phyloP scores from a whole-genome alignment of 2,113 vertebrate species.

The Notothenia coriiceps region DNA sequence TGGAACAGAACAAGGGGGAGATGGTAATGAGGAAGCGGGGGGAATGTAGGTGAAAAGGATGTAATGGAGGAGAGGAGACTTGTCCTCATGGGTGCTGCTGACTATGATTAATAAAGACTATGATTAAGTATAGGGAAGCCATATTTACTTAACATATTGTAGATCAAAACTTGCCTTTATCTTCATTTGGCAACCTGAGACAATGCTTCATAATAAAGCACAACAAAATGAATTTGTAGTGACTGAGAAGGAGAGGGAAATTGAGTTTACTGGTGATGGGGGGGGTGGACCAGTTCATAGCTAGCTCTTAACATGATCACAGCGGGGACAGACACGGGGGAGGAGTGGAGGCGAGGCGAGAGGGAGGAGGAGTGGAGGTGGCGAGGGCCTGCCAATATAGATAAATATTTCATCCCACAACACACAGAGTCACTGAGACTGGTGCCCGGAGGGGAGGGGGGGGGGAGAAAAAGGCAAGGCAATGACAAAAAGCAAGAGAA shows the following conservation, averaged over 20 bases:
- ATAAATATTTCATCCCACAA: constrained; percentile 80
- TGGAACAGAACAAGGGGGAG: constrained; percentile 13
- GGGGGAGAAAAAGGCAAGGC: constrained; percentile 13
- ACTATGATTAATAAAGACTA: constrained; percentile 53
- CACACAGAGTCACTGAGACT: constrained; percentile 71
- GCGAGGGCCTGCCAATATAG: constrained; percentile 76
- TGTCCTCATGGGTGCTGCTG: constrained; percentile 13
- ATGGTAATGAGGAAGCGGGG: constrained; percentile 29
- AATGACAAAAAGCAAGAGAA: constrained; percentile 30
- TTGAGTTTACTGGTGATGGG: constrained; percentile 26
- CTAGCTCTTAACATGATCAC: constrained; percentile 66
- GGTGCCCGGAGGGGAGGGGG: constrained; percentile 60
- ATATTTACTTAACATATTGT: constrained; percentile 26
- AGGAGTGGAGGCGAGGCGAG: constrained; percentile 33
- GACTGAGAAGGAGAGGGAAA: constrained; percentile 21
- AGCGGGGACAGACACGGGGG: constrained; percentile 59
- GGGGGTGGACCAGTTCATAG: constrained; percentile 32
- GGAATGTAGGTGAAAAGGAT: not conserved
- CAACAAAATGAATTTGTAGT: constrained; percentile 17
- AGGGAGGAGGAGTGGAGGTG: constrained; percentile 12
- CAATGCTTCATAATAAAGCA: constrained; percentile 27
- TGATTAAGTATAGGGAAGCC: constrained; percentile 23
- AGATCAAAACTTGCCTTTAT: constrained; percentile 15
- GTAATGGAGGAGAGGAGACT: not conserved
- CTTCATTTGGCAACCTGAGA: constrained; percentile 23